A percentile compares a stretch with the other conserved stretches of the same genome.
These are phyloP conservation scores for Stenurella melanura DNA, from an alignment of 2,888 invertebrate species.

Conservation along the genomic window DNA sequence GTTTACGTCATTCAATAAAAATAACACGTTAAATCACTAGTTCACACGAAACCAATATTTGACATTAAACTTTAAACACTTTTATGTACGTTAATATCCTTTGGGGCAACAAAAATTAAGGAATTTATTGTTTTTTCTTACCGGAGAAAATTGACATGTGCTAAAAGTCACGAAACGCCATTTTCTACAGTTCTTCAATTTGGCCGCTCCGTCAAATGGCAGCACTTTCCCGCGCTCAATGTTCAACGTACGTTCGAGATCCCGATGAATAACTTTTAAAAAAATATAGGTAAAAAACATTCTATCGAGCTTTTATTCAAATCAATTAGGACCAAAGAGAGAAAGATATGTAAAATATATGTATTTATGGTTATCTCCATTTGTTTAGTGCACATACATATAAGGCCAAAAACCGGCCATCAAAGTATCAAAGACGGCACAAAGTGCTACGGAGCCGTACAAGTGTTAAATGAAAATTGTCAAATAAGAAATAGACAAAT, in stretches of 20 bases:
- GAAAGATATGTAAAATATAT: no score
- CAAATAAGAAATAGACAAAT: no score
- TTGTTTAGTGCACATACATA: no score
- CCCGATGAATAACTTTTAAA: no score
- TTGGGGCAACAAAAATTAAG: conserved; percentile 5
- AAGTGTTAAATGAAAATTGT: no score
- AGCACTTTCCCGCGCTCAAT: conserved; percentile 44
- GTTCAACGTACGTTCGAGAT: background rate
- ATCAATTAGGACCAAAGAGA: no score
- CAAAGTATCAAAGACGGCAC: no score
- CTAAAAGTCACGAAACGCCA: conserved; percentile 71
- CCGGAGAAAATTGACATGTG: conserved; percentile 72
- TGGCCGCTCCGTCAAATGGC: conserved; percentile 44
- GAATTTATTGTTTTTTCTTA: conserved; percentile 61
- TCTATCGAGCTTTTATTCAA: no score
- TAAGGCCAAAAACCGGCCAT: no score
- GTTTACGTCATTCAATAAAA: conserved; percentile 66
- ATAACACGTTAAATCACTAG: conserved; percentile 31
- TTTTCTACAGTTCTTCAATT: conserved; percentile 60
- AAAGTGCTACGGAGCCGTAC: no score
- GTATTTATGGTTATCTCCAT: no score
- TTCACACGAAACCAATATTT: conserved; percentile 15
- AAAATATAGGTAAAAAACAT: no score
- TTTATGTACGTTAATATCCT: background rate
- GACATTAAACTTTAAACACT: conserved; percentile 26